Evolutionary conservation across 2,888 invertebrate genomes (phyloP), one percentile per base, ranked within the genome.

Genomic region (Sipha maydis): DNA sequence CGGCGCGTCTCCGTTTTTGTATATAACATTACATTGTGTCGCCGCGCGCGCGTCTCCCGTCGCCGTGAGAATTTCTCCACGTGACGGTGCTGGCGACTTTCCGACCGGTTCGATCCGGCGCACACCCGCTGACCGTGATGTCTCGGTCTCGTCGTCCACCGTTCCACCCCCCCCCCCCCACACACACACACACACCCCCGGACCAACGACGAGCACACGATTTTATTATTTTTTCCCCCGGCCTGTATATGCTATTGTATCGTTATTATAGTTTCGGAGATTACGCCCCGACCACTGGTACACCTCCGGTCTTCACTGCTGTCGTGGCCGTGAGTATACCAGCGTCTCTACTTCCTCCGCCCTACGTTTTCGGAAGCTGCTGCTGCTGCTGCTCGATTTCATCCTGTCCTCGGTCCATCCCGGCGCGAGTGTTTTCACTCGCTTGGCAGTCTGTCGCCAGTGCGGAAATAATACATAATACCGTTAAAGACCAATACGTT

Each of bases 1-100:
- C 38, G 67, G 1, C 77, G 61, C 25, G 61, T 25, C 48, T 48
- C 3, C 11, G 11, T 48, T 11, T 11, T 48, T 48, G 25, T 9
- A 21, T 61, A 61, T 61, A 61, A 61, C 3, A 61, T 25, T 61
- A 25, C 61, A 25, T 25, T 25, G 21, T 61, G 61, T 21, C 19
- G 56, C 17, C 54, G 25, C 79, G 19, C 79, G 19, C 25, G 28
- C 31, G 79, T 56, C n/a, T 75, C 71, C n/a, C 73, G 80, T 31
- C 75, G n/a, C 19, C 75, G 82, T 88, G 88, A 75, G 88, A 88
- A 82, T 48, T 73, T 88, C 73, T 80, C 67, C 88, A 88, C 88
- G 41, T 88, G 88, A 82, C 80, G 88, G 34, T 48, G 67, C 88
- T 75, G 82, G 75, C 88, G 80, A 88, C 88, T 88, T 88, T 88